Evolutionary conservation across 2,888 invertebrate species (phyloP), one percentile per base, ranked within the genome.

Genomic region (Xestia sexstrigata): DNA sequence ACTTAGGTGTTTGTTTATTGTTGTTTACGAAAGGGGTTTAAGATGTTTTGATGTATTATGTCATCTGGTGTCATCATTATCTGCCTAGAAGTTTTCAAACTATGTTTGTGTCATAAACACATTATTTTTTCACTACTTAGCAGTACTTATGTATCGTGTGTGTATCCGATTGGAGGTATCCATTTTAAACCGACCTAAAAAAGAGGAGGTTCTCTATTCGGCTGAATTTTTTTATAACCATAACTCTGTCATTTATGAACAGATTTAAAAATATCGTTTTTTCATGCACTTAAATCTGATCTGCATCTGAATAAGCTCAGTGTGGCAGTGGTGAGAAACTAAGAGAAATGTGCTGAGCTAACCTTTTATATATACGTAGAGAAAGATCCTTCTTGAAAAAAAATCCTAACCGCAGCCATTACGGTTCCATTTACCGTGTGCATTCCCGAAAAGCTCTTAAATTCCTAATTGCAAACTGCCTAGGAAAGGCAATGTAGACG

Each of bases 401-500:
- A n/a, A n/a, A 35, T 42, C 6, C 20, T 30, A 30, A 30, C 15
- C 42, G 42, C 4, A 42, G 4, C 6, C 13, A 60, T 42, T 68
- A n/a, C 69, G 30, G 20, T 35, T 62, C 23, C 20, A 11, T 73
- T 52, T 62, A 62, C 66, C 52, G 60, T 45, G 66, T 72, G 60
- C 42, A 55, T 35, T 49, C 9, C 39, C 35, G 23, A 65, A 82
- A 82, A 49, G 42, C 60, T 78, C 62, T 87, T 67, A 45, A 75
- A 74, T 76, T 71, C 11, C 52, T 75, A 70, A 75, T 75, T 74
- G 70, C 67, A 70, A 39, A 67, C n/a, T 83, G 35, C 78, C 62
- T 55, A 74, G 35, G 49, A 74, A 74, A 74, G 69, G 77, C 77
- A 75, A 60, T 78, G 70, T 79, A 74, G 78, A 76, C 69, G 67